Evolutionary conservation across 2,797 vertebrate species (phyloP).

Genomic region (Fundulus diaphanus): DNA sequence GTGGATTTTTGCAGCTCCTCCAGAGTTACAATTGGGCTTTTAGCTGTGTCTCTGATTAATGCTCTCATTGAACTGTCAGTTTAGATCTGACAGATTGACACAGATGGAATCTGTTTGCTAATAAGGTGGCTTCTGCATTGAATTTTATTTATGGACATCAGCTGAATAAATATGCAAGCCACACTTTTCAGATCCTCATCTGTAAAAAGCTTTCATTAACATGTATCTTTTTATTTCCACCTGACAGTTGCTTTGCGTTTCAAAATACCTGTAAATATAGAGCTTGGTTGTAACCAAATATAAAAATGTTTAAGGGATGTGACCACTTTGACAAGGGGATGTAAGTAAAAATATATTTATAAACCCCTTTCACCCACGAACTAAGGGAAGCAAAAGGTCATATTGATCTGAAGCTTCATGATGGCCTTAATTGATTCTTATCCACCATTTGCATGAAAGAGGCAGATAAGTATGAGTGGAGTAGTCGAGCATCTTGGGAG

Average conservation of each 20-base stretch:
- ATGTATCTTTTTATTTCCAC: background rate
- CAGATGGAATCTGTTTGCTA: background rate
- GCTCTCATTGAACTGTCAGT: no score
- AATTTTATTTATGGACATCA: background rate
- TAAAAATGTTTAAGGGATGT: background rate
- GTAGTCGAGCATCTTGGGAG: conserved; percentile 19
- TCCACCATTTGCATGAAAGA: conserved; percentile 23
- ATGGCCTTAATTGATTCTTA: conserved; percentile 52
- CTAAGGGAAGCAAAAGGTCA: conserved; percentile 24
- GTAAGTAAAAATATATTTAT: background rate
- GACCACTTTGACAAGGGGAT: background rate
- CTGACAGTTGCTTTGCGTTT: background rate
- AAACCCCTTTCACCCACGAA: background rate
- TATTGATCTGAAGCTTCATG: conserved; percentile 34
- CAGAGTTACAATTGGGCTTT: no score
- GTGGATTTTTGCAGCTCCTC: background rate
- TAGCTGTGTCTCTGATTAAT: no score
- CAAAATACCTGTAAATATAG: background rate
- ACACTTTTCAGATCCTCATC: background rate
- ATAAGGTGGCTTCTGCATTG: background rate
- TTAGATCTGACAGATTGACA: background rate
- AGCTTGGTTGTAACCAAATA: background rate
- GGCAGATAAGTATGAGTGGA: conserved; percentile 19
- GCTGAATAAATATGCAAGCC: background rate
- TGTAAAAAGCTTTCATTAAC: background rate